Conservation (phyloP, 2,888 invertebrate species). For the Polydrusus tereticollis region DNA sequence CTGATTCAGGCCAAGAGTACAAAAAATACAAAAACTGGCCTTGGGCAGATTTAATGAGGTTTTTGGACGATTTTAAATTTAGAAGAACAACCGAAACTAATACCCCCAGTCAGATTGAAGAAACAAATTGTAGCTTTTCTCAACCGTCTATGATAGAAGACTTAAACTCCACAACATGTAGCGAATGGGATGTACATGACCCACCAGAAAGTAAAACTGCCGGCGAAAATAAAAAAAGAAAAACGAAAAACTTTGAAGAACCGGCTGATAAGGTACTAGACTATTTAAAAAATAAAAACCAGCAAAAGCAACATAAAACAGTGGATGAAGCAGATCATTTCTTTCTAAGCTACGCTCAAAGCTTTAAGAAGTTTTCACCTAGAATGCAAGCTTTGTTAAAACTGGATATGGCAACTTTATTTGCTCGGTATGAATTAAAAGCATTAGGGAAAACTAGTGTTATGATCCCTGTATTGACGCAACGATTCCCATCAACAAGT, state of each 20-base stretch:
- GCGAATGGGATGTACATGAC: constrained; percentile 13
- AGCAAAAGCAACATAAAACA: constrained; percentile 9
- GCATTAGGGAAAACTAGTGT: constrained; percentile 13
- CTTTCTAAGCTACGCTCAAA: constrained; percentile 21
- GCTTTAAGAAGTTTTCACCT: constrained; percentile 9
- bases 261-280: not conserved
- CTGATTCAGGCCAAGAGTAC: constrained; percentile 14
- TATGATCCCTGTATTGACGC: constrained; percentile 7
- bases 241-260: not conserved
- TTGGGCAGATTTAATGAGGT: constrained; percentile 21
- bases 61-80: constrained; percentile 19
- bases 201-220: not conserved
- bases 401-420: constrained; percentile 11
- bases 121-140: constrained; percentile 12
- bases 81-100: constrained; percentile 23
- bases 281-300: not conserved
- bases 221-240: constrained; percentile 4
- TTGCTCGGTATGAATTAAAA: constrained; percentile 14
- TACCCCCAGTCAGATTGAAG: constrained; percentile 14
- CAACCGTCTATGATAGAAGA: constrained; percentile 6
- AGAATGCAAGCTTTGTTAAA: constrained; percentile 15
- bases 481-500: not conserved
- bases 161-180: not conserved
- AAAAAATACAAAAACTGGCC: constrained; percentile 29
- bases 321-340: constrained; percentile 21